Evolutionary conservation across 2,888 invertebrate species (phyloP), one percentile per base, ranked within the genome.

Genomic region (Metallyticus violacea): DNA sequence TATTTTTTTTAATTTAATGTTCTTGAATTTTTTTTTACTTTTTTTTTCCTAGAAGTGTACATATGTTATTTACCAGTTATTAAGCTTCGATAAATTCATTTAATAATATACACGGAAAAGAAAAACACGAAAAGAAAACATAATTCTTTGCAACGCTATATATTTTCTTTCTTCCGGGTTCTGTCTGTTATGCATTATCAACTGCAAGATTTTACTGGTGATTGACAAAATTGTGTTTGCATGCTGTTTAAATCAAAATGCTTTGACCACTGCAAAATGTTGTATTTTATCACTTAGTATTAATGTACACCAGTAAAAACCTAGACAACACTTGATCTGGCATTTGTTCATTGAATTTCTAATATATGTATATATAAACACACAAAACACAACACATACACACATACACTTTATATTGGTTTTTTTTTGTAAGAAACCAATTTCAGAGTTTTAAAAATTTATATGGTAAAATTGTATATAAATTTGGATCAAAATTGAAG

Each of bases 201-300:
- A 76, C 85, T 85, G 85, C 77, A 28, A 81, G 62, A 76, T 79
- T 29, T 85, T 81, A 85, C 62, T 81, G 85, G 80, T 28, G 76
- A 62, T 85, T 85, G 85, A 85, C 85, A 85, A 85, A 28, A 80
- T 62, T 85, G 80, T 85, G 81, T 85, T 82, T 82, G 82, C 86
- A 86, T 86, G 86, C 86, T 86, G 78, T 82, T 81, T 86, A 15
- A 15, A 86, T 82, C n/a, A 77, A 83, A 86, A 30, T 84, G 86
- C 86, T 86, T 86, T 79, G 79, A 84, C 83, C 79, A 79, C n/a
- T n/a, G n/a, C 84, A 84, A 84, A 84, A 62, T 84, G 78, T 86
- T 82, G 79, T 62, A 86, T 86, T 62, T 83, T 25, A 84, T 86
- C 83, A 81, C 83, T 79, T 86, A 84, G 28, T 86, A 84, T 84